Percentiles rank a stretch among this genome's conserved stretches.
Evolutionary conservation across 2,888 invertebrate species (phyloP).

Genomic region (Entomobrya proxima): DNA sequence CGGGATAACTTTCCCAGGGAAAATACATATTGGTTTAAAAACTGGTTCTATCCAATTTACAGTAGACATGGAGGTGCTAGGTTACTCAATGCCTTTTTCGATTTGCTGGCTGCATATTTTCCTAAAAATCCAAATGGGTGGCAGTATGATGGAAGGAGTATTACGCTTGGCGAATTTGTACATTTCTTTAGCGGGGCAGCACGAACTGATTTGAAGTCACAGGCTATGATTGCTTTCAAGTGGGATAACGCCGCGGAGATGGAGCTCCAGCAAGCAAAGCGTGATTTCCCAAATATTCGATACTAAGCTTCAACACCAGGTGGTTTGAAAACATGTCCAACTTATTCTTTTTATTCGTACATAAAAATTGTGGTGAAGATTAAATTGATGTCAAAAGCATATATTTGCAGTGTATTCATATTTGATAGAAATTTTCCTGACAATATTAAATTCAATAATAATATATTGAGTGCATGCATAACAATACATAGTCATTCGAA

Average conservation of each 20-base stretch:
- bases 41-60: conserved; percentile 70
- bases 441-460: no score
- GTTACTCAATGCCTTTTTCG: conserved; percentile 58
- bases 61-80: conserved; percentile 36
- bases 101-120: conserved; percentile 63
- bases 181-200: conserved; percentile 72
- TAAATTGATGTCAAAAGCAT: no score
- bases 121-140: conserved; percentile 57
- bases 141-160: conserved; percentile 54
- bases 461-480: no score
- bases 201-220: conserved; percentile 34
- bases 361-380: no score
- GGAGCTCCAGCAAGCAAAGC: conserved; percentile 54
- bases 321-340: no score
- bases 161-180: conserved; percentile 69
- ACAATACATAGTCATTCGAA: no score
- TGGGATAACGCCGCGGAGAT: conserved; percentile 60
- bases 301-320: no score
- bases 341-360: no score
- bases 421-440: no score
- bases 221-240: conserved; percentile 55
- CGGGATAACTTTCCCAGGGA: conserved; percentile 58
- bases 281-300: conserved; percentile 52
- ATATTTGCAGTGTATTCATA: no score
- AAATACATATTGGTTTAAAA: conserved; percentile 66